Evolutionary conservation across 2,113 vertebrate species (phyloP), one percentile per base, ranked within the genome.

Genomic region (Orycteropus afer): DNA sequence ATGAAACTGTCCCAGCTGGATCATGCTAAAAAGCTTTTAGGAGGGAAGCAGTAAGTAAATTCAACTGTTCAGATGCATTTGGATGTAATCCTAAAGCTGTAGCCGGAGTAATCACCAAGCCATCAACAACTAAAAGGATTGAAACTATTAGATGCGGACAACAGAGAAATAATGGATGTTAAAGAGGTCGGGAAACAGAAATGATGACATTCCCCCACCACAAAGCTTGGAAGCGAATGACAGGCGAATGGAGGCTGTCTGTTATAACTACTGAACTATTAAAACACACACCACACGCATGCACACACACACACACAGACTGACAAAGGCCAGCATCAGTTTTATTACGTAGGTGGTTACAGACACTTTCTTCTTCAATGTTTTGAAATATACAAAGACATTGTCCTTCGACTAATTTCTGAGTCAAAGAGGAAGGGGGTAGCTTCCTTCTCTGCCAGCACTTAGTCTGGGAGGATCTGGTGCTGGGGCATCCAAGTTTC

Each of bases 1-100:
- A 80, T 86, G 93, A 96, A 96, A 95, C 96, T 89, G 77, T 69
- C 67, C 49, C 74, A 79, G 96, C 96, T 96, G 94, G 96, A 98
- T 98, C 97, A 97, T 89, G 91, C 97, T 98, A 97, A 98, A 97
- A 98, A 98, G 98, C 97, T 98, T 98, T 98, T 97, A 97, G 97
- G 97, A 96, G 89, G 96, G 96, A 97, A 96, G 86, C 90, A 96
- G 97, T 97, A 97, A 98, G 98, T 98, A 98, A 97, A 98, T 97
- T 96, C 97, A 93, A 95, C 96, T 95, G 91, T 93, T 98, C 93
- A 90, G 94, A 96, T 63, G 94, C 96, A 95, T 94, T 96, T 98
- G 97, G 97, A 95, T 96, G 92, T 94, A 97, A 96, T 97, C 97
- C 95, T 95, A 97, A 98, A 95, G 40, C 92, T 42, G 95, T 14